Conservation (phyloP, 1,140 invertebrate genomes). For the Ptiloglossa arizonensis region DNA sequence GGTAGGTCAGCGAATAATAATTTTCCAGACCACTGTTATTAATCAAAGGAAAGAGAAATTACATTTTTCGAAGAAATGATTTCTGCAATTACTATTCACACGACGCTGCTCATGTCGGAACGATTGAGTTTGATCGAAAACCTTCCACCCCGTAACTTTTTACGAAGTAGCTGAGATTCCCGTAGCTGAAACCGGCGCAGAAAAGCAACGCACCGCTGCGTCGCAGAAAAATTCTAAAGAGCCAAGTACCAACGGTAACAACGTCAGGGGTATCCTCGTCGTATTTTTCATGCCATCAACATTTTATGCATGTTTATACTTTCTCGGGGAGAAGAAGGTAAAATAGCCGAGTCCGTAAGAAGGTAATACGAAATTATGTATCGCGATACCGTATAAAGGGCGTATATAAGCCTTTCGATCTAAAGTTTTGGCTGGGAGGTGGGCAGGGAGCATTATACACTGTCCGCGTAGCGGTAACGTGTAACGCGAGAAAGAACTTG, state of each 20-base stretch:
- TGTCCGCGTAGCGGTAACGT: constrained; percentile 16
- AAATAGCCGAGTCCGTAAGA: constrained; percentile 23
- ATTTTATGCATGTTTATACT: constrained; percentile 37
- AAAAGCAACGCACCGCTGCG: neutral
- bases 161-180: neutral
- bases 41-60: too few species aligned
- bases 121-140: neutral
- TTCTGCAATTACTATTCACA: too few species aligned
- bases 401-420: constrained; percentile 39
- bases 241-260: neutral
- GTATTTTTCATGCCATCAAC: constrained; percentile 32
- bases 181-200: neutral
- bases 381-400: constrained; percentile 39
- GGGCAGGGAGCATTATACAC: constrained; percentile 17
- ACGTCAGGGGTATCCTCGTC: neutral
- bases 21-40: too few species aligned
- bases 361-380: constrained; percentile 42
- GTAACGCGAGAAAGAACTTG: constrained; percentile 38
- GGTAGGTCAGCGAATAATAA: too few species aligned
- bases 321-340: too few species aligned
- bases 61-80: too few species aligned
- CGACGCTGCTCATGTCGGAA: too few species aligned
- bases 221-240: neutral
- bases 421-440: too few species aligned
- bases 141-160: neutral